A percentile compares a stretch with the other conserved stretches of the same genome.
Evolutionary conservation across 2,888 invertebrate species (phyloP).

Genomic region (Lagria hirta): DNA sequence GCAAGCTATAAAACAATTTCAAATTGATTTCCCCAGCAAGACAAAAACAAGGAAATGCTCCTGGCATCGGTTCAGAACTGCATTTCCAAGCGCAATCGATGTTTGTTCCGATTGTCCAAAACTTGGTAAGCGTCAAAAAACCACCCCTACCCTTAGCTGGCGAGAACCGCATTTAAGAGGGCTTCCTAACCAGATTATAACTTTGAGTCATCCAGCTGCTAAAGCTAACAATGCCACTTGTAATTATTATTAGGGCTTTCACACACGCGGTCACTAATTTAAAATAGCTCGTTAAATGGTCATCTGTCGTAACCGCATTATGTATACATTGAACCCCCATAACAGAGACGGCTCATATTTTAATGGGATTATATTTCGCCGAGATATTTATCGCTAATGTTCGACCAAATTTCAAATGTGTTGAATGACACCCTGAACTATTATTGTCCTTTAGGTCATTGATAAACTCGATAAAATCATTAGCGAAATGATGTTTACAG

Average conservation of each 20-base stretch:
- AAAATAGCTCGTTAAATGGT: conserved; percentile 25
- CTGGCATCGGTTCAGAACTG: conserved; percentile 13
- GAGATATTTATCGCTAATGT: neutral
- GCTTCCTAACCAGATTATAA: conserved; percentile 35
- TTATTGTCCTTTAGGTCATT: no score
- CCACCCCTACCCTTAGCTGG: no score
- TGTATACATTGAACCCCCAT: conserved; percentile 16
- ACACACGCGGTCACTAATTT: conserved; percentile 21
- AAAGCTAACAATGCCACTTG: conserved; percentile 33
- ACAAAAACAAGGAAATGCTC: conserved; percentile 3
- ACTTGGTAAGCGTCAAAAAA: no score
- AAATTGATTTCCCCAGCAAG: conserved; percentile 11
- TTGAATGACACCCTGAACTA: no score
- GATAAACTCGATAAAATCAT: no score
- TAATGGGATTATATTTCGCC: conserved; percentile 8
- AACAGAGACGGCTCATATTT: conserved; percentile 13
- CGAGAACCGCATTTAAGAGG: no score
- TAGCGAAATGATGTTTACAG: no score
- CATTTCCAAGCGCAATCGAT: neutral
- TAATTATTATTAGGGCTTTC: conserved; percentile 31
- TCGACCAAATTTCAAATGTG: neutral
- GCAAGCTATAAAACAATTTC: conserved; percentile 6
- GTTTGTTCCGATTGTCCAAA: conserved; percentile 5
- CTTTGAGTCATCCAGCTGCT: conserved; percentile 37
- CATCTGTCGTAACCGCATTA: conserved; percentile 20